These are phyloP conservation scores for Onychorhynchus coronatus DNA, from an alignment of 2,113 vertebrate species.

Conservation along the genomic window DNA sequence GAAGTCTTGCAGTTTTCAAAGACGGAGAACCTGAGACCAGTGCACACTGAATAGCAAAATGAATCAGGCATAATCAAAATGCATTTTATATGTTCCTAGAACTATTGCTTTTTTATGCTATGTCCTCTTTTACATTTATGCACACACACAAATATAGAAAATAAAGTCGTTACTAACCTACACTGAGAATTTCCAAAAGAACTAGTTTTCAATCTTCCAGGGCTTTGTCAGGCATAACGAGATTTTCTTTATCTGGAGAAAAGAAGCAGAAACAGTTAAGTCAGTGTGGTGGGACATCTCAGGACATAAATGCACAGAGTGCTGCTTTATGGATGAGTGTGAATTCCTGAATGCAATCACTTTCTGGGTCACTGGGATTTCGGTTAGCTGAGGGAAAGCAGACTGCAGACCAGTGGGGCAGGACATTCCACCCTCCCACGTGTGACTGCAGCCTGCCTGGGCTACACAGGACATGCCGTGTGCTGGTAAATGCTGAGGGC, in stretches of 20 bases:
- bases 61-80: neutral
- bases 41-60: neutral
- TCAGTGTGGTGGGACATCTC: neutral
- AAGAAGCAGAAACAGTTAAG: neutral
- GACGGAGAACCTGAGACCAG: neutral
- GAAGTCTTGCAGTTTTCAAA: neutral
- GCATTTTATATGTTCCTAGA: neutral
- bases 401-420: neutral
- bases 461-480: accelerated
- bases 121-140: neutral
- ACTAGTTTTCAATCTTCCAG: neutral
- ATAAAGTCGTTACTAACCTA: neutral
- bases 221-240: neutral
- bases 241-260: neutral
- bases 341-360: neutral
- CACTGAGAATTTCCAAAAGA: neutral
- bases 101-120: neutral
- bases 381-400: neutral
- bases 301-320: neutral
- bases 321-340: neutral
- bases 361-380: neutral
- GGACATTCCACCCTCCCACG: neutral
- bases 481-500: neutral
- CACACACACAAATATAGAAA: neutral
- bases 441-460: neutral